Evolutionary conservation across 2,113 vertebrate genomes (phyloP).

Genomic region (Dendrocopos noguchii): DNA sequence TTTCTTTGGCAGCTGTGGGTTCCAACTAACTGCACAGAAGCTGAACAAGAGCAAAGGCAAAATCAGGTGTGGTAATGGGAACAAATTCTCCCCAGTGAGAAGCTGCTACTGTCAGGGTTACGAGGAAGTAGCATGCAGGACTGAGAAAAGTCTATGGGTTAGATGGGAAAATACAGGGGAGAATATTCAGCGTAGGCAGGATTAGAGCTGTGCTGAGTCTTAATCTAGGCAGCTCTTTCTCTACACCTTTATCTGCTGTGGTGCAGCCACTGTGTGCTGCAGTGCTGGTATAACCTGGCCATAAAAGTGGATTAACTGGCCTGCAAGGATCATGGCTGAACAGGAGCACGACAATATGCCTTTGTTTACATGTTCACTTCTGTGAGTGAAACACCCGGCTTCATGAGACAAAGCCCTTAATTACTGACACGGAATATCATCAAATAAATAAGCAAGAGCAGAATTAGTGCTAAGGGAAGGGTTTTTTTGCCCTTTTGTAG

Average conservation of each 20-base stretch:
- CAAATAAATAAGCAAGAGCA: neutral
- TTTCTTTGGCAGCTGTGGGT: neutral
- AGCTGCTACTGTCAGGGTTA: neutral
- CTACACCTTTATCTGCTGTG: conserved; percentile 54
- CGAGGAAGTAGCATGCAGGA: neutral
- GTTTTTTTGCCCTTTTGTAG: neutral
- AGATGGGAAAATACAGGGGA: conserved; percentile 7
- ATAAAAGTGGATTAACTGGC: conserved; percentile 73
- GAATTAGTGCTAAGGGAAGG: neutral
- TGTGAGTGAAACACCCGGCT: neutral
- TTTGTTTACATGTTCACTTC: conserved; percentile 44
- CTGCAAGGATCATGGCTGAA: conserved; percentile 39
- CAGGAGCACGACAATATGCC: conserved; percentile 24
- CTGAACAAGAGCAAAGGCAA: conserved; percentile 27
- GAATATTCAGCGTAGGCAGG: conserved; percentile 42
- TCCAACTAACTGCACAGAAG: conserved; percentile 2
- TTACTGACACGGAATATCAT: neutral
- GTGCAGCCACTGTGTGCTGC: conserved; percentile 49
- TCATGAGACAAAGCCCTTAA: neutral
- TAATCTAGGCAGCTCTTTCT: conserved; percentile 59
- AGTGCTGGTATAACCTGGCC: conserved; percentile 64
- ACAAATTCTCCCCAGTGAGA: neutral
- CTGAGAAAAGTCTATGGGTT: neutral
- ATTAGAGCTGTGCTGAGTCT: conserved; percentile 57
- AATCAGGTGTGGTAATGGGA: conserved; percentile 46